A percentile compares a stretch with the other conserved stretches of the same genome.
phyloP scores from a whole-genome alignment of 2,797 vertebrate genomes.

The Geotrypetes seraphini region DNA sequence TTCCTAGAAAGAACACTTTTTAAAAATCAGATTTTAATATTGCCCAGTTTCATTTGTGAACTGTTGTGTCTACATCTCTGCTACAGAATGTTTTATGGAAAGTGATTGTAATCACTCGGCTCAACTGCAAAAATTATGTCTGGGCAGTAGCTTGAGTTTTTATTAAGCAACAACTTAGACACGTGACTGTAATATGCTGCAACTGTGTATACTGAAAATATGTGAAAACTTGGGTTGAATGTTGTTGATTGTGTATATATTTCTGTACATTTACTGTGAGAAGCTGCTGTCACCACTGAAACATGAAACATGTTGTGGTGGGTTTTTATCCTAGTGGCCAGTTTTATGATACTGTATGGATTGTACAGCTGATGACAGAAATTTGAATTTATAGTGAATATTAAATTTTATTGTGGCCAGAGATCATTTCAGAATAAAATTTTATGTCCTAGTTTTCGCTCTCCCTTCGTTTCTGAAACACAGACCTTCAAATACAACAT shows the following conservation, averaged over 20 bases:
- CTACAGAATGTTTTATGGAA: conserved; percentile 41
- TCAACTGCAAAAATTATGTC: conserved; percentile 51
- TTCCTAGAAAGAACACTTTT: conserved; percentile 23
- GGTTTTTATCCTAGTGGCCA: conserved; percentile 76
- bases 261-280: conserved; percentile 67
- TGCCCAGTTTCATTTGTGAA: conserved; percentile 55
- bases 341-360: conserved; percentile 92
- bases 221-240: conserved; percentile 75
- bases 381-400: conserved; percentile 86
- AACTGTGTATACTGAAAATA: conserved; percentile 78
- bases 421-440: conserved; percentile 82
- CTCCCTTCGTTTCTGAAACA: conserved; percentile 42
- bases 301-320: conserved; percentile 67
- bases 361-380: conserved; percentile 89
- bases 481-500: too few species aligned
- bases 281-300: conserved; percentile 86
- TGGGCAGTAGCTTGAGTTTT: conserved; percentile 56
- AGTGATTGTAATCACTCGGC: conserved; percentile 46
- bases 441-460: conserved; percentile 65
- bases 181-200: conserved; percentile 73
- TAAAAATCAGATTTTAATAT: conserved; percentile 50
- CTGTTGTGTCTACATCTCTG: conserved; percentile 61
- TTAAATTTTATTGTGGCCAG: conserved; percentile 95
- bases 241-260: conserved; percentile 76
- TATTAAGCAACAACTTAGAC: conserved; percentile 67